Conservation (phyloP, 30 jellyfish, hydroid and myxozoan genomes). For the Hydractinia echinata region DNA sequence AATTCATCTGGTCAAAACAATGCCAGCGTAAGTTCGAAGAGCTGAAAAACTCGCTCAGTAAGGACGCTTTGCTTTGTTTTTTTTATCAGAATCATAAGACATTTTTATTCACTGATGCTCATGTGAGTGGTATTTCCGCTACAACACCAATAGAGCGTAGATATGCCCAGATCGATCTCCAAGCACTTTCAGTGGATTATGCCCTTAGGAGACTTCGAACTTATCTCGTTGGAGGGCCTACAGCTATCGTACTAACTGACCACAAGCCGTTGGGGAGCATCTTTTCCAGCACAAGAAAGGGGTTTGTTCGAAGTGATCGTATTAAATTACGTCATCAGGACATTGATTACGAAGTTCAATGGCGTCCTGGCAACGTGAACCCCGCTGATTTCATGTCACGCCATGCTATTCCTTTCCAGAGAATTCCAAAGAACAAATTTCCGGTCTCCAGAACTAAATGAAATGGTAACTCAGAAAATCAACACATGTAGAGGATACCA, state of each 20-base stretch:
- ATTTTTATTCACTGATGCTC: conserved; percentile 42
- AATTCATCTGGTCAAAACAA: conserved; percentile 32
- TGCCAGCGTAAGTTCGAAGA: conserved; percentile 30
- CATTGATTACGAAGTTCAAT: conserved; percentile 8
- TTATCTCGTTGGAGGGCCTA: conserved; percentile 46
- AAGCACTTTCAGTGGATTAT: conserved; percentile 18
- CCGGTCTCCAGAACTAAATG: neutral
- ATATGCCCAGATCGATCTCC: neutral
- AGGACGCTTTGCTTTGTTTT: conserved; percentile 9
- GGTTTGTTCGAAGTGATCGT: conserved; percentile 28
- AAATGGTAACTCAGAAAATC: neutral
- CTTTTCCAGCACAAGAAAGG: conserved; percentile 21
- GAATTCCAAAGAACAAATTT: conserved; percentile 6
- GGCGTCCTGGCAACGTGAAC: conserved; percentile 31
- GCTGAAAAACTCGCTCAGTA: conserved; percentile 10
- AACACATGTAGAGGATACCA: neutral
- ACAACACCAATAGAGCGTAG: conserved; percentile 30
- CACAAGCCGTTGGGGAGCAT: conserved; percentile 50
- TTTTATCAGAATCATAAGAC: neutral
- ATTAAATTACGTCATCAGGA: conserved; percentile 40
- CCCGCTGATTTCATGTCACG: conserved; percentile 45
- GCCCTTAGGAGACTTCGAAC: conserved; percentile 43
- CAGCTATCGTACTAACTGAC: conserved; percentile 28
- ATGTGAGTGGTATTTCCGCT: conserved; percentile 31
- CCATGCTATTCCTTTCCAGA: conserved; percentile 22